These are phyloP conservation scores for Reinhardtius hippoglossoides DNA, from an alignment of 2,113 vertebrate genomes.

Conservation along the genomic window DNA sequence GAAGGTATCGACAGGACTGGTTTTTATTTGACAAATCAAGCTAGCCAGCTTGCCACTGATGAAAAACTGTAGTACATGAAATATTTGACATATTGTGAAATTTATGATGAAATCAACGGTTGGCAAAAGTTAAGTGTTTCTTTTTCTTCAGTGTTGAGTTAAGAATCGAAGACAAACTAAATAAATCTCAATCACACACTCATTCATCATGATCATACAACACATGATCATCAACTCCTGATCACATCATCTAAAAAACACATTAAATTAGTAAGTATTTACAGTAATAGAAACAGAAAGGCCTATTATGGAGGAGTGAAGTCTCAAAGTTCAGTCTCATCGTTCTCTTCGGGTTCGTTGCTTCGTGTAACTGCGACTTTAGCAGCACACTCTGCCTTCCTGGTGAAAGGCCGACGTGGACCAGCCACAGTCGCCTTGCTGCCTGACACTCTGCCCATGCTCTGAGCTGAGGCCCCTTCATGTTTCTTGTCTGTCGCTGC, in stretches of 20 bases:
- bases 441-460: neutral
- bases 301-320: conserved; percentile 24
- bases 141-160: conserved; percentile 27
- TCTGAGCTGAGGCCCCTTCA: conserved; percentile 30
- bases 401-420: conserved; percentile 47
- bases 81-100: conserved; percentile 12
- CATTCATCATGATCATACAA: conserved; percentile 20
- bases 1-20: neutral
- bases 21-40: conserved; percentile 50
- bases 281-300: conserved; percentile 19
- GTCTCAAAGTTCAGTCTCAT: conserved; percentile 81
- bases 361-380: conserved; percentile 58
- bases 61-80: conserved; percentile 30
- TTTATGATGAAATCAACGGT: conserved; percentile 7
- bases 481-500: conserved; percentile 4
- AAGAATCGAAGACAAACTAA: conserved; percentile 6
- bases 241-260: neutral
- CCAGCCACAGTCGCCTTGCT: conserved; percentile 28
- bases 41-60: conserved; percentile 58
- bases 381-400: conserved; percentile 71
- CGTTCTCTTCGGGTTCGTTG: conserved; percentile 88
- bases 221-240: conserved; percentile 12
- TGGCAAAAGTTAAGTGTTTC: conserved; percentile 7
- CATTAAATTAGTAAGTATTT: conserved; percentile 24
- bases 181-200: conserved; percentile 21